Evolutionary conservation across 2,888 invertebrate species (phyloP).

Genomic region (Saturnia japonica): DNA sequence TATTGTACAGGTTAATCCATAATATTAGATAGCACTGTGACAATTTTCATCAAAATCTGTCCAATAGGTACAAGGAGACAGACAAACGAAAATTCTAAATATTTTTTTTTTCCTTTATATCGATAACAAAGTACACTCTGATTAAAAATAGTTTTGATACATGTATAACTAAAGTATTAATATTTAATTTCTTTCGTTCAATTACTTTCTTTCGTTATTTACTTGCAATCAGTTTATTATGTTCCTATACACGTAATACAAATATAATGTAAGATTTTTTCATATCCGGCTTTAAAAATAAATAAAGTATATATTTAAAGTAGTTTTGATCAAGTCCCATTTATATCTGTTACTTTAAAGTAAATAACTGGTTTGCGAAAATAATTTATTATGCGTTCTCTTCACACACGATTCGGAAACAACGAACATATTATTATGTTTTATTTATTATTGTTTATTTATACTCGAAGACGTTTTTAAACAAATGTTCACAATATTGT

Average conservation of each 20-base stretch:
- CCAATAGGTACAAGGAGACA: too few species aligned
- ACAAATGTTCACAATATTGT: background rate
- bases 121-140: too few species aligned
- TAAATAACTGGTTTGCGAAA: background rate
- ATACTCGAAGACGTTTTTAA: too few species aligned
- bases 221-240: too few species aligned
- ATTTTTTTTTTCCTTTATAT: too few species aligned
- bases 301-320: background rate
- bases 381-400: background rate
- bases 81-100: too few species aligned
- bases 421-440: background rate
- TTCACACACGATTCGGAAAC: background rate
- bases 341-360: background rate
- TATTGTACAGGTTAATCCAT: too few species aligned
- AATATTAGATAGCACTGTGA: too few species aligned
- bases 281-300: background rate
- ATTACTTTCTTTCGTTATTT: background rate
- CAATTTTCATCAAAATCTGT: too few species aligned
- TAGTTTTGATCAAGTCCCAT: background rate
- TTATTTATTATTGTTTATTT: background rate
- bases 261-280: background rate
- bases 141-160: too few species aligned
- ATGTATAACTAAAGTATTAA: too few species aligned
- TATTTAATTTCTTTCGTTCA: background rate
- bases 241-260: too few species aligned